These are phyloP conservation scores for Cydia amplana DNA, from an alignment of 1,140 invertebrate species.

Conservation along the genomic window DNA sequence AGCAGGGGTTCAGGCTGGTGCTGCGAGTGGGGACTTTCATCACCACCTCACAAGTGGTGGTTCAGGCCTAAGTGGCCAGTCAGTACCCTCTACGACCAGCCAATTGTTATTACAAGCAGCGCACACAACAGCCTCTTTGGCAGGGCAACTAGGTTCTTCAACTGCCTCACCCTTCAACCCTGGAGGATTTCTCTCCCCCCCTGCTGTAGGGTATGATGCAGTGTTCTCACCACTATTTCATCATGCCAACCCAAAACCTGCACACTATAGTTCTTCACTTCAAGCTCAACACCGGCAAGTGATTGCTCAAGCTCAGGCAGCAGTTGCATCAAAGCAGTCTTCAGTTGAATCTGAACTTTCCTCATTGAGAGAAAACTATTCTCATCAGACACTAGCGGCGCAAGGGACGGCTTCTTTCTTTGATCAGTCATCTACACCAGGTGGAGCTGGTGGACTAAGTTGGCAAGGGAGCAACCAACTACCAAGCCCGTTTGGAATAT, in stretches of 20 bases:
- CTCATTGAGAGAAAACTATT: constrained; percentile 81
- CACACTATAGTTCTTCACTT: constrained; percentile 81
- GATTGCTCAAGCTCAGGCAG: constrained; percentile 79
- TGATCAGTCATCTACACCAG: constrained; percentile 81
- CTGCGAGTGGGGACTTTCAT: constrained; percentile 82
- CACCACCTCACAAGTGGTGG: constrained; percentile 81
- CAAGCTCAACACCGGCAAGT: constrained; percentile 81
- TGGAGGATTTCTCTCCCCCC: constrained; percentile 84
- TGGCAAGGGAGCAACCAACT: constrained; percentile 85
- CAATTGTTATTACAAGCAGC: constrained; percentile 83
- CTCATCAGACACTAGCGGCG: constrained; percentile 78
- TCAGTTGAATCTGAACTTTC: constrained; percentile 81
- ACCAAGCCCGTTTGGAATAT: constrained; percentile 86
- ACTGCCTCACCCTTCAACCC: constrained; percentile 84
- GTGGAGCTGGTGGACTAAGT: constrained; percentile 77
- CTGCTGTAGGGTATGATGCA: constrained; percentile 85
- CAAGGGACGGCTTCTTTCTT: constrained; percentile 81
- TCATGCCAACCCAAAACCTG: constrained; percentile 83
- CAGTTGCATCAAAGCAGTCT: constrained; percentile 79
- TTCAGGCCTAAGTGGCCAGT: constrained; percentile 74
- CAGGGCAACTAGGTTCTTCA: constrained; percentile 79
- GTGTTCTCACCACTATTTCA: constrained; percentile 87
- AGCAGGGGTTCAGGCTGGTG: constrained; percentile 81
- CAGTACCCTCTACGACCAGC: constrained; percentile 81
- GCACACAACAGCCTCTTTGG: constrained; percentile 81